phyloP scores from a whole-genome alignment of 2,888 invertebrate species.

The Aphodius granarius region DNA sequence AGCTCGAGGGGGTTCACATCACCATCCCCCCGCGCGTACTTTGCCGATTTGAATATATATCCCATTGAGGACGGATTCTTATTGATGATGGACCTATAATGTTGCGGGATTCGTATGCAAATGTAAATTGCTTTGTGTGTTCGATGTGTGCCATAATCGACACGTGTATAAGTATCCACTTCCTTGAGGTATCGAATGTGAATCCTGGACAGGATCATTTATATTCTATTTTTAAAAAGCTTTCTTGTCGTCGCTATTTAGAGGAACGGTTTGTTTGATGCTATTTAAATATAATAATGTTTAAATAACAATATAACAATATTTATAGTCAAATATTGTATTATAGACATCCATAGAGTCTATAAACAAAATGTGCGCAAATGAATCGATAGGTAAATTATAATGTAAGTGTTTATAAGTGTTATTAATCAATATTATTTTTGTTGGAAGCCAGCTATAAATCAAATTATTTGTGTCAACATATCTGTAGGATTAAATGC shows the following conservation, averaged over 20 bases:
- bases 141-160: neutral
- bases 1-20: neutral
- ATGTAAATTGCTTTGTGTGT: neutral
- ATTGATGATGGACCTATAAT: neutral
- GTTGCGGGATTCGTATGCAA: neutral
- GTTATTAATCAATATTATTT: neutral
- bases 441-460: neutral
- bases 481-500: neutral
- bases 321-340: too few relatives aligned
- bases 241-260: neutral
- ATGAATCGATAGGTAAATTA: neutral
- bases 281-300: neutral
- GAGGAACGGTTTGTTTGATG: neutral
- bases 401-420: neutral
- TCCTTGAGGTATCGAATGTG: neutral
- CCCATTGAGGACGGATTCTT: neutral
- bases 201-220: neutral
- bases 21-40: neutral
- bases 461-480: neutral
- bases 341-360: neutral
- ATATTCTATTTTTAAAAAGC: neutral
- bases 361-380: neutral
- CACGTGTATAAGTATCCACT: neutral
- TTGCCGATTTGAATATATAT: neutral
- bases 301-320: too few relatives aligned